phyloP scores from a whole-genome alignment of 2,888 invertebrate species.

The Campoplex nolae region DNA sequence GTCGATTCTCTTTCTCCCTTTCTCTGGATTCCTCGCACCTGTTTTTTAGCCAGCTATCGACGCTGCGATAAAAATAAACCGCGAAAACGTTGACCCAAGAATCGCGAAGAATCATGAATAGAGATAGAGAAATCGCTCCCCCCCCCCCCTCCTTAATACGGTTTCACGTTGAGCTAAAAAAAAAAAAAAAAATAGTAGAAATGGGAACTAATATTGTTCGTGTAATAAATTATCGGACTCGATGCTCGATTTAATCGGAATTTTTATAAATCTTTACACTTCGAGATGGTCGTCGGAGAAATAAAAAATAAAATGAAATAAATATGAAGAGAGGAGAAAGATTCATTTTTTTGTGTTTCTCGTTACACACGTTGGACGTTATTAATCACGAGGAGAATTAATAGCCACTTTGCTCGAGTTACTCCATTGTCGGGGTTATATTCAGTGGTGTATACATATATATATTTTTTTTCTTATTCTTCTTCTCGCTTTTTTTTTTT shows the following conservation, averaged over 20 bases:
- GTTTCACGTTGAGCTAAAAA: neutral
- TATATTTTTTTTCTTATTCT: no score
- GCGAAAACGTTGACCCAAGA: conserved; percentile 59
- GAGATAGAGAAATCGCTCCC: neutral
- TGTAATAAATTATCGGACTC: neutral
- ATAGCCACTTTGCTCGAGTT: conserved; percentile 17
- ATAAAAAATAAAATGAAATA: neutral
- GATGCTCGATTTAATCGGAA: neutral
- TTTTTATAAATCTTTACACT: neutral
- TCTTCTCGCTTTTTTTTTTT: neutral
- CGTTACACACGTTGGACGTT: conserved; percentile 8
- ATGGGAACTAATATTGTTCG: neutral
- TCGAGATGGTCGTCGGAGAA: neutral
- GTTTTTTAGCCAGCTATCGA: conserved; percentile 51
- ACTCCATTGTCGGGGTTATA: conserved; percentile 15
- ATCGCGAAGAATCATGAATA: conserved; percentile 6
- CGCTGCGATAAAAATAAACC: conserved; percentile 54
- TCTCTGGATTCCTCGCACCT: conserved; percentile 63
- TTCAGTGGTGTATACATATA: neutral
- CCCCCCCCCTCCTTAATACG: neutral
- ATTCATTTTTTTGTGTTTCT: conserved; percentile 18
- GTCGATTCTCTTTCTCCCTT: conserved; percentile 45
- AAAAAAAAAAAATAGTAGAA: neutral
- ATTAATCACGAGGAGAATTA: conserved; percentile 33
- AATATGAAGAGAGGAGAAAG: no score